A percentile compares a stretch with the other conserved stretches of the same genome.
Conservation (phyloP, 1,140 invertebrate species). For the Mamestra configurata region DNA sequence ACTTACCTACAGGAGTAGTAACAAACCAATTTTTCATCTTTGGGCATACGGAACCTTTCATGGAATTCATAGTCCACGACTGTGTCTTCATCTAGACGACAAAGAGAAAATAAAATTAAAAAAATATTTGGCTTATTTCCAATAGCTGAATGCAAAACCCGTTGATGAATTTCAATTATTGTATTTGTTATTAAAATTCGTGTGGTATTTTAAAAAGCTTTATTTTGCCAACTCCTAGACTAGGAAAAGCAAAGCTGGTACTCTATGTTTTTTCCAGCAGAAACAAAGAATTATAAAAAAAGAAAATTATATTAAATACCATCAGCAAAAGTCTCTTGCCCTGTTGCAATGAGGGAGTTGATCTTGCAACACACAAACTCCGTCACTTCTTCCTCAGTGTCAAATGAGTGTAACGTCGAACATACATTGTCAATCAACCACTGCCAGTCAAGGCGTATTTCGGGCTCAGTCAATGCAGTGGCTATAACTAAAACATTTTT, state of each 20-base stretch:
- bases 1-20: constrained; percentile 97
- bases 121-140: background rate
- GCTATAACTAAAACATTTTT: constrained; percentile 92
- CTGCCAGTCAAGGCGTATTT: constrained; percentile 97
- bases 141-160: no score
- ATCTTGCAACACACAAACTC: constrained; percentile 99
- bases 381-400: constrained; percentile 97
- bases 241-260: no score
- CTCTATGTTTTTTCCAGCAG: no score
- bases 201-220: no score
- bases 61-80: constrained; percentile 95
- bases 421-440: constrained; percentile 97
- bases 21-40: constrained; percentile 98
- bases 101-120: constrained; percentile 39
- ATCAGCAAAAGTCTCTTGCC: constrained; percentile 88
- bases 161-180: no score
- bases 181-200: no score
- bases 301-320: constrained; percentile 81
- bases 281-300: no score
- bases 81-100: constrained; percentile 93
- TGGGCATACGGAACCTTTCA: constrained; percentile 96
- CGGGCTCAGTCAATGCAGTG: constrained; percentile 94
- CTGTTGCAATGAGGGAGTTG: constrained; percentile 95
- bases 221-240: no score
- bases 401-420: constrained; percentile 96